Evolutionary conservation across 2,797 vertebrate genomes (phyloP), one percentile per base, ranked within the genome.

Genomic region (Melanotaenia pygmaea): DNA sequence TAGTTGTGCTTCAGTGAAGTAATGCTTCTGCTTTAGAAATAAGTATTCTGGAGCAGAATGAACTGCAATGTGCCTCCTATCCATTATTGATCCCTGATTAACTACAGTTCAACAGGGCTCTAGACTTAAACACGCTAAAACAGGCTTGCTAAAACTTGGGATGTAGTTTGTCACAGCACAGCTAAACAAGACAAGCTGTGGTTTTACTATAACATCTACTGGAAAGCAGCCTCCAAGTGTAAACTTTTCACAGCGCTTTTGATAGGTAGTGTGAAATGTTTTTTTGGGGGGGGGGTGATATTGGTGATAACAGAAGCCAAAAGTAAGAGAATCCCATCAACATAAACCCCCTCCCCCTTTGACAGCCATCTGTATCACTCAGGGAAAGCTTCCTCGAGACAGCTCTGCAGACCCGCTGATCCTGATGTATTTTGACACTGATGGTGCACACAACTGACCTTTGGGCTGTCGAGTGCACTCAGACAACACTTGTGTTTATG

Each of bases 401-500:
- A 83, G 78, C 79, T 77, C 76, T 69, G 66, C 72, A 76, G 72
- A 84, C 79, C 63, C 24, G 53, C 78, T 93, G 93, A 82, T 89
- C 85, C 89, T 91, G 88, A 95, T 94, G 88, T 79, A 67, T 87
- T 81, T 76, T 90, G 93, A 91, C 89, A 90, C 88, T 90, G 91
- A 91, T 91, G 90, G 87, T 74, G 84, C 85, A 87, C 89, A 89
- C 82, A 74, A 59, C 74, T 90, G 89, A 92, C 91, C 90, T 94
- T 91, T 88, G 85, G 81, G 57, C 89, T 75, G 86, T 38, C 28
- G 81, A 89, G 79, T 87, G 90, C 88, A 83, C 91, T 91, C 87
- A 89, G 85, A 92, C 83, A 94, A 91, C 93, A 91, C 93, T 95
- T 90, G 91, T 93, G 89, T 95, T 95, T 91, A 84, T 88, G 88